phyloP scores from a whole-genome alignment of 2,113 vertebrate genomes.

The Cyrtonyx montezumae region DNA sequence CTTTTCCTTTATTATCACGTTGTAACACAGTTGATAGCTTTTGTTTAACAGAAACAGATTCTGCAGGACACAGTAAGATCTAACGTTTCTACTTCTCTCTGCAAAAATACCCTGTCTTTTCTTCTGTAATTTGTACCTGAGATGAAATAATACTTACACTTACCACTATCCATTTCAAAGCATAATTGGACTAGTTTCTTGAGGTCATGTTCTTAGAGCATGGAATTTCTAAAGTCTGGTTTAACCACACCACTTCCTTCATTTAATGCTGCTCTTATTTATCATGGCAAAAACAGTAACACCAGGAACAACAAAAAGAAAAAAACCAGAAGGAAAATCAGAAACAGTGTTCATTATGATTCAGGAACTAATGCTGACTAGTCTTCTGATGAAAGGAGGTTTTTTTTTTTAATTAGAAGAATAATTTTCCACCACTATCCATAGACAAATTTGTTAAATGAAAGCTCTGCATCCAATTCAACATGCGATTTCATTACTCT shows the following conservation, averaged over 20 bases:
- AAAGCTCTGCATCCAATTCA: background rate
- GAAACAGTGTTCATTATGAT: background rate
- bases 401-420: background rate
- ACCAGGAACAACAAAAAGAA: background rate
- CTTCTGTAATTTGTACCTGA: conserved; percentile 12
- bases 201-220: conserved; percentile 33
- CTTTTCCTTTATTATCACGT: background rate
- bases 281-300: conserved; percentile 11
- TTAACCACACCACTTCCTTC: conserved; percentile 58
- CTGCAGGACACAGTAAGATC: background rate
- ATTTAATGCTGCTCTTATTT: conserved; percentile 47
- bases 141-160: conserved; percentile 59
- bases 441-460: background rate
- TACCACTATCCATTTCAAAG: conserved; percentile 76
- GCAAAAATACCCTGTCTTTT: background rate
- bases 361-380: background rate
- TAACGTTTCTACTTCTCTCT: background rate
- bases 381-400: background rate
- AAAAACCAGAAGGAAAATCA: conserved; percentile 10
- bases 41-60: background rate
- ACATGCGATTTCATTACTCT: background rate
- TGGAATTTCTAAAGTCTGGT: conserved; percentile 74
- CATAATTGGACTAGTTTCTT: conserved; percentile 53
- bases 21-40: accelerated
- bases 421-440: conserved; percentile 8